phyloP scores from a whole-genome alignment of 2,797 vertebrate genomes.

The Onychomys leucogaster region DNA sequence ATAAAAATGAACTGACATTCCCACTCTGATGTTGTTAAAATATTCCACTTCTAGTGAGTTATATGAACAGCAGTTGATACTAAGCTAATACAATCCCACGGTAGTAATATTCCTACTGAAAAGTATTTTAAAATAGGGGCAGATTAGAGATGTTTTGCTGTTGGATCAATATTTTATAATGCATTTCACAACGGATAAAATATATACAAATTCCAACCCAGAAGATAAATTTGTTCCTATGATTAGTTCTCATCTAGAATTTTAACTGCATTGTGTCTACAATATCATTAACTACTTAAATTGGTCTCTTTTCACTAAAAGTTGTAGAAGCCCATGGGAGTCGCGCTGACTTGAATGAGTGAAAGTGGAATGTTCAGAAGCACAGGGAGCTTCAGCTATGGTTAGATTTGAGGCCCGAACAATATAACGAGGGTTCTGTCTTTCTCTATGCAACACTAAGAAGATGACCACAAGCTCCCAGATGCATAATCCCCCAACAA shows the following conservation, averaged over 20 bases:
- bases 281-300: background rate
- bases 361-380: background rate
- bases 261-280: background rate
- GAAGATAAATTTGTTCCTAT: background rate
- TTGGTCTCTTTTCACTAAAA: background rate
- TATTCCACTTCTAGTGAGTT: background rate
- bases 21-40: background rate
- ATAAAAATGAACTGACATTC: background rate
- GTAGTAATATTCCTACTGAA: background rate
- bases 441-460: background rate
- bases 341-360: background rate
- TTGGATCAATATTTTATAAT: background rate
- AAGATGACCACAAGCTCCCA: background rate
- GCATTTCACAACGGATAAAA: background rate
- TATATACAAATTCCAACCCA: background rate
- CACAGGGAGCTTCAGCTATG: background rate
- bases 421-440: background rate
- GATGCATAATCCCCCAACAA: background rate
- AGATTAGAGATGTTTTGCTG: background rate
- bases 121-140: background rate
- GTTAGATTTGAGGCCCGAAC: background rate
- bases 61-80: background rate
- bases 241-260: background rate
- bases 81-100: background rate
- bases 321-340: background rate